These are phyloP conservation scores for Tenthredo notha DNA, from an alignment of 2,888 invertebrate species.

Conservation along the genomic window DNA sequence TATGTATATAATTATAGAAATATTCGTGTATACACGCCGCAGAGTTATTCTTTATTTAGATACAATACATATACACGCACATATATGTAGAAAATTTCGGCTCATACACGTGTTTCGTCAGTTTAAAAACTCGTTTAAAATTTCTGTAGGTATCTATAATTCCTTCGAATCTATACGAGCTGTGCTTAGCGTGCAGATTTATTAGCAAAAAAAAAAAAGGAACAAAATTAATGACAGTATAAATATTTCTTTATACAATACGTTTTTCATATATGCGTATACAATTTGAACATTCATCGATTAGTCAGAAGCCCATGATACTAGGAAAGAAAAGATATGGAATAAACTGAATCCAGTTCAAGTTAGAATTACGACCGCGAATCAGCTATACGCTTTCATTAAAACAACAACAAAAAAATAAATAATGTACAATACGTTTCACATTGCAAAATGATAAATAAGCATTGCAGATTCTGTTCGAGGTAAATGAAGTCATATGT, in stretches of 20 bases:
- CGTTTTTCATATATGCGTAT: background rate
- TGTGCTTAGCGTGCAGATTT: background rate
- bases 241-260: background rate
- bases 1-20: slow-evolving; percentile 3
- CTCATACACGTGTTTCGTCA: background rate
- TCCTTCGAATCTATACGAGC: background rate
- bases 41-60: too few relatives aligned
- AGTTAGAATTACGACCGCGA: background rate
- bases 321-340: background rate
- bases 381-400: background rate
- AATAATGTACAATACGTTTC: background rate
- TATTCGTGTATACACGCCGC: background rate
- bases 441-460: background rate
- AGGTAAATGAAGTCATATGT: background rate
- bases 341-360: background rate
- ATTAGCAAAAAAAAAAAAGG: too few relatives aligned
- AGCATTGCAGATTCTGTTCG: background rate
- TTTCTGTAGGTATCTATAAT: background rate
- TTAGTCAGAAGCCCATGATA: background rate
- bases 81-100: background rate
- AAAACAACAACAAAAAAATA: too few relatives aligned
- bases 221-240: too few relatives aligned
- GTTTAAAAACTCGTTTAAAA: background rate
- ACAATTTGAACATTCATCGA: background rate
- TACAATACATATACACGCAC: background rate